Evolutionary conservation across 1,140 invertebrate species (phyloP), one percentile per base, ranked within the genome.

Genomic region (Mizuhopecten yessoensis): DNA sequence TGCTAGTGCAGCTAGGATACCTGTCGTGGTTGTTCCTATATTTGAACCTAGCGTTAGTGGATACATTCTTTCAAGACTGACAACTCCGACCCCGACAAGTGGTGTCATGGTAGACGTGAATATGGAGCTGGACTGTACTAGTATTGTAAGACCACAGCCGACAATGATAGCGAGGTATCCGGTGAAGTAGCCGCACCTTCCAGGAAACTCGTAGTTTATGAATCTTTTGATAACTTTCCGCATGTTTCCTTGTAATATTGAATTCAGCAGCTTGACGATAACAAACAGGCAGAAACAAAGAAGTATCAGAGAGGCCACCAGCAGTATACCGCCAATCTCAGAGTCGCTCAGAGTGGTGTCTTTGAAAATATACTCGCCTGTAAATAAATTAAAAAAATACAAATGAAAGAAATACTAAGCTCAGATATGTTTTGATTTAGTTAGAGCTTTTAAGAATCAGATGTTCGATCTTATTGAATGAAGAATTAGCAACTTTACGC

Each of bases 21-120:
- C 97, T 0, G 97, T 98, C 7, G 97, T 97, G 0, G 97, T 98
- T 10, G 97, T 98, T 33, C 97, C 97, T 88, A 98, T 96, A 94
- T 98, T 98, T 5, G 97, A 97, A 7, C 97, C 97, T 10, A 98
- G 93, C 10, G 97, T 97, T 9, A 97, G 93, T 0, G 97, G 97
- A 94, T 97, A 98, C 92, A 97, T 97, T 34, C 97, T 94, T 86
- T 98, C 97, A 17, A 98, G 91, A 20, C 96, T 95, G n/a, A 98
- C 96, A 15, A 97, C 96, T 0, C 97, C 97, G 11, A 97, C 93
- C 3, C 97, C 97, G 11, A 97, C 97, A 1, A 98, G 95, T 0
- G 97, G 97, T 0, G 97, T 97, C 17, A 98, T 94, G 0, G 97
- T 96, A 23, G 97, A 97, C 0, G 97, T 97, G 94, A 98, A 98